Base-by-base conservation (phyloP, 2,113 vertebrate genomes). In the Percopsis transmontana region DNA sequence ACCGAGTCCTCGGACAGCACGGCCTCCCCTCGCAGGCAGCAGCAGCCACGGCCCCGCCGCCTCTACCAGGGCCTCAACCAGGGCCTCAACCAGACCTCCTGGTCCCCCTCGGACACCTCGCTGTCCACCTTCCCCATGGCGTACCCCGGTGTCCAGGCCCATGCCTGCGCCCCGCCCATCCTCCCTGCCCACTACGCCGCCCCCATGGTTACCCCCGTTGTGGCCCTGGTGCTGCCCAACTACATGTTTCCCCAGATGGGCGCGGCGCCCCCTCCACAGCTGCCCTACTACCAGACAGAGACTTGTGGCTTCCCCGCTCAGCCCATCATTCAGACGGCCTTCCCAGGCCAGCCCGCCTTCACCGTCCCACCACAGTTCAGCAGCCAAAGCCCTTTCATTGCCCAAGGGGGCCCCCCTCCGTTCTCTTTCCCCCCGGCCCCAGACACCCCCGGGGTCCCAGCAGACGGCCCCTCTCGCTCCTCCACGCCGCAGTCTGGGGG, bases 211-310 rank as follows among this genome's bases (percentile, higher is more conserved):
- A 89, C 94, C 2, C 95, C 96, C 0, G 72, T 97, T 0, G 68
- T 99, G 79, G 95, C 95, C 1, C 68, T 97, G 1, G 88, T 98
- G 57, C 81, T 97, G 21, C 96, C 97, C 9, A 93, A 93, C 72
- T 96, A 92, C 2, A 15, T 94, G 68, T 95, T 91, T 70, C 87
- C 94, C 0, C 75, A 92, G 2, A 58, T 92, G 64, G 85, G 85
- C 65, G 77, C 58, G 0, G 71, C 55, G 38, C 77, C 89, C 40
- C 85, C 88, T 21, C 87, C 91, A 0, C 50, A 81, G 7, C 94
- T 92, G 62, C 77, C 90, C 2, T 64, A 85, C 52, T 92, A 81
- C 73, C 85, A 78, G 0, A 74, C 90, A 1, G 88, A 87, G 58
- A 74, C 89, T 0, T 75, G 85, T 0, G 60, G 52, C 63, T 74